phyloP scores from a whole-genome alignment of 92 coral and sea anemone species.

The Porites cylindrica region DNA sequence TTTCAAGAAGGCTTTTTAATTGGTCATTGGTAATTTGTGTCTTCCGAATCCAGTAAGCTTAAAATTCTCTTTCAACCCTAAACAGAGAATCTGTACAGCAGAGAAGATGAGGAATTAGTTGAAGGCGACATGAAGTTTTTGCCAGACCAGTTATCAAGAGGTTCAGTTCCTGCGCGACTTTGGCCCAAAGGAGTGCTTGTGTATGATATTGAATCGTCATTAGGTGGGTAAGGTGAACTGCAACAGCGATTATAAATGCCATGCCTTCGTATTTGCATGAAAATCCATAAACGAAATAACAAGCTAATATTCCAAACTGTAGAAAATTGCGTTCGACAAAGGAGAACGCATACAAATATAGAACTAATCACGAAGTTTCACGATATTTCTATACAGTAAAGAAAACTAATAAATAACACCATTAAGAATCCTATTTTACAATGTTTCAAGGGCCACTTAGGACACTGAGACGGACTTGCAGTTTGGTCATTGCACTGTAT shows the following conservation, averaged over 20 bases:
- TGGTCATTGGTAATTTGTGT: neutral
- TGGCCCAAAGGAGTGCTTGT: slow-evolving; percentile 43
- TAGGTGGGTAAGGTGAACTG: slow-evolving; percentile 6
- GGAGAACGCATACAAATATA: too few relatives aligned
- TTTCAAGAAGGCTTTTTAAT: too few relatives aligned
- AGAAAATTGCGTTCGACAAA: too few relatives aligned
- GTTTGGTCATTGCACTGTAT: too few relatives aligned
- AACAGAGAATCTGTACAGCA: slow-evolving; percentile 13
- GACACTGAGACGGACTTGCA: too few relatives aligned
- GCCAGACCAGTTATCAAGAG: slow-evolving; percentile 9
- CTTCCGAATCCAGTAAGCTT: neutral
- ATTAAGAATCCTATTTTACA: too few relatives aligned
- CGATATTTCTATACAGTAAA: too few relatives aligned
- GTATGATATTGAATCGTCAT: slow-evolving; percentile 37
- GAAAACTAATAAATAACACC: too few relatives aligned
- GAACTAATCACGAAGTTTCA: too few relatives aligned
- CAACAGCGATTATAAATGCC: neutral
- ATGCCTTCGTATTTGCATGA: neutral
- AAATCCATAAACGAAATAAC: too few relatives aligned
- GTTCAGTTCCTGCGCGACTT: neutral
- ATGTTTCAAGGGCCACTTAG: too few relatives aligned
- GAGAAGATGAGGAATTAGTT: neutral
- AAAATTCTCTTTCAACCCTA: neutral
- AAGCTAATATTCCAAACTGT: too few relatives aligned
- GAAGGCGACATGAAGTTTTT: slow-evolving; percentile 40